Evolutionary conservation across 2,797 vertebrate species (phyloP), one percentile per base, ranked within the genome.

Genomic region (Sebastes reedi): DNA sequence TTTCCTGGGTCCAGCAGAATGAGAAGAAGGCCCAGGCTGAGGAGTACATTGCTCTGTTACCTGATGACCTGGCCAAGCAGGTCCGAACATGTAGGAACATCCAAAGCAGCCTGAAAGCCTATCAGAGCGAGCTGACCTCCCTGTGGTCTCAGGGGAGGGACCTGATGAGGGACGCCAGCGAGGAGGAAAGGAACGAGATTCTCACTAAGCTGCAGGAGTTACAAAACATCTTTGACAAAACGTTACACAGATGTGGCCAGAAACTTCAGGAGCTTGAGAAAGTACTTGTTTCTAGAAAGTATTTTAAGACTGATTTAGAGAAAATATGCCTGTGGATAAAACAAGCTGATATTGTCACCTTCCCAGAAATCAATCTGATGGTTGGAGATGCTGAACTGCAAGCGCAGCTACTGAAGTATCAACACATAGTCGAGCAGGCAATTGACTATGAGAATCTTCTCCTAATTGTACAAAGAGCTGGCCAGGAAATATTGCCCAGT

Each of bases 231-330:
- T 99, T 98, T 12, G 98, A 99, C 73, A 92, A 92, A 1, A 97
- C 97, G 2, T 91, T 98, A 25, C 97, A 98, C 3, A 96, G 96
- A 77, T 98, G 97, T 77, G 95, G 94, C 12, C 98, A 99, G 80
- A 96, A 97, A 70, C 93, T 99, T 2, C 97, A 98, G 86, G 97
- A 98, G 82, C 95, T 99, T 4, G 98, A 99, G 86, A 99, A 97
- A 83, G 97, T 95, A 3, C 91, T 97, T 11, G 96, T 98, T 71
- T 97, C 97, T 4, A 95, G 99, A 79, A 99, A 97, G 72, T 98
- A 99, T 84, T 99, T 99, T 86, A 98, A 99, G 93, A 97, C 96
- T 36, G 99, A 99, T 87, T 93, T 99, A 34, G 98, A 99, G 89
- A 98, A 98, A 91, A 97, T 96, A n/a, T 97, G 97, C 56, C 96